A percentile compares a stretch with the other conserved stretches of the same genome.
These are phyloP conservation scores for Lithophane leautieri DNA, from an alignment of 2,888 invertebrate genomes.

Conservation along the genomic window DNA sequence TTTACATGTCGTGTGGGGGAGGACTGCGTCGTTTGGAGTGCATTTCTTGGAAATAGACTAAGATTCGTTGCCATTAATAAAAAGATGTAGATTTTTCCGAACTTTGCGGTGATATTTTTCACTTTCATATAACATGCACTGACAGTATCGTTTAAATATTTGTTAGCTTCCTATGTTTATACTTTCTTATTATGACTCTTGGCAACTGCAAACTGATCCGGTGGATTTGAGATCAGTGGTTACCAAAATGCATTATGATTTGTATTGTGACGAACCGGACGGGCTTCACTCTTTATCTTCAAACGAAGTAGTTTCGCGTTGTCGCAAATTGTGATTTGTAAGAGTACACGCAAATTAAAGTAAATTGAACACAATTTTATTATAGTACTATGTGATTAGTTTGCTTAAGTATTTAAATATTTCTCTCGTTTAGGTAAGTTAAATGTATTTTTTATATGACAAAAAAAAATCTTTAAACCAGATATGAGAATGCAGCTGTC, in stretches of 20 bases:
- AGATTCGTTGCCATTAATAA: too few species aligned
- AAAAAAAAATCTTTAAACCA: background rate
- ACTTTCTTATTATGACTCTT: constrained; percentile 9
- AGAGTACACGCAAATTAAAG: background rate
- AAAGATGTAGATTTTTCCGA: too few species aligned
- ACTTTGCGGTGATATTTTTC: too few species aligned
- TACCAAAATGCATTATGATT: background rate
- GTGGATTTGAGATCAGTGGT: background rate
- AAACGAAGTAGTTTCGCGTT: background rate
- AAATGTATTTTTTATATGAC: background rate
- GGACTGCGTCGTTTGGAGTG: background rate
- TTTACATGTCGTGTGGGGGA: constrained; percentile 24
- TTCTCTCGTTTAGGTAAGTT: background rate
- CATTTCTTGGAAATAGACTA: constrained; percentile 25
- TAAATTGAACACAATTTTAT: background rate
- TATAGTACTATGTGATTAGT: background rate
- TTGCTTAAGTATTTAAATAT: background rate
- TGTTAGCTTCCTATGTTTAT: background rate
- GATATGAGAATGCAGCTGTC: background rate
- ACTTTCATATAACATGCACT: too few species aligned
- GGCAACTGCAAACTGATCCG: background rate
- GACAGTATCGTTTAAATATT: constrained; percentile 8
- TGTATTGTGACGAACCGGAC: background rate
- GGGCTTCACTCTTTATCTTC: background rate
- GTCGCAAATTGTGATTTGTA: background rate